Evolutionary conservation across 2,113 vertebrate species (phyloP).

Genomic region (Tychaedon coryphoeus): DNA sequence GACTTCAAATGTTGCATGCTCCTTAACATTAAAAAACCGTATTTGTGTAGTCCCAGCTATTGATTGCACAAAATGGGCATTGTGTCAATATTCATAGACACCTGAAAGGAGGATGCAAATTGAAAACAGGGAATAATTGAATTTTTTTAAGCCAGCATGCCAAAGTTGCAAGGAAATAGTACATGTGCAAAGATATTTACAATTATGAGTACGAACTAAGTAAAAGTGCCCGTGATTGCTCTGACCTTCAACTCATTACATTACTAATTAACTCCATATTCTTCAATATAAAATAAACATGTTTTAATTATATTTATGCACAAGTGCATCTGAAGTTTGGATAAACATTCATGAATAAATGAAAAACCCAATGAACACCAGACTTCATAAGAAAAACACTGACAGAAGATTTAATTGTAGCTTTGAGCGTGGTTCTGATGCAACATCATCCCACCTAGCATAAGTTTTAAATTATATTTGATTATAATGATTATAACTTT

Average conservation of each 20-base stretch:
- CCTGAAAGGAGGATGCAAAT: neutral
- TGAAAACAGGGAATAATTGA: neutral
- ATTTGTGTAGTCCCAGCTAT: neutral
- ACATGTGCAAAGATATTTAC: neutral
- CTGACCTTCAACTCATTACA: slow-evolving; percentile 1
- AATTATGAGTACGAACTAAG: neutral
- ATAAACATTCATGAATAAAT: slow-evolving; percentile 5
- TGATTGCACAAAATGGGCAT: neutral
- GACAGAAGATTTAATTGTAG: neutral
- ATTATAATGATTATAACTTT: neutral
- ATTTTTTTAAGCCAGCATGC: neutral
- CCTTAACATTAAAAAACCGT: neutral
- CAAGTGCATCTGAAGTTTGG: neutral
- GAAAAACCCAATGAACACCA: neutral
- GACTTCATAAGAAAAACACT: neutral
- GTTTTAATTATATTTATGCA: slow-evolving; percentile 11
- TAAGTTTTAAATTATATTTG: neutral
- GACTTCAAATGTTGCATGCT: neutral
- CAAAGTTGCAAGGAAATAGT: neutral
- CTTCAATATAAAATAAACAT: neutral
- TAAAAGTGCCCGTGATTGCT: neutral
- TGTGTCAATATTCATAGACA: neutral
- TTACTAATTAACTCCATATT: neutral
- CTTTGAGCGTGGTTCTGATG: neutral
- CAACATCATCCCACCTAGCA: neutral